These are phyloP conservation scores for Eupleurogrammus muticus DNA, from an alignment of 2,797 vertebrate species.

Conservation along the genomic window DNA sequence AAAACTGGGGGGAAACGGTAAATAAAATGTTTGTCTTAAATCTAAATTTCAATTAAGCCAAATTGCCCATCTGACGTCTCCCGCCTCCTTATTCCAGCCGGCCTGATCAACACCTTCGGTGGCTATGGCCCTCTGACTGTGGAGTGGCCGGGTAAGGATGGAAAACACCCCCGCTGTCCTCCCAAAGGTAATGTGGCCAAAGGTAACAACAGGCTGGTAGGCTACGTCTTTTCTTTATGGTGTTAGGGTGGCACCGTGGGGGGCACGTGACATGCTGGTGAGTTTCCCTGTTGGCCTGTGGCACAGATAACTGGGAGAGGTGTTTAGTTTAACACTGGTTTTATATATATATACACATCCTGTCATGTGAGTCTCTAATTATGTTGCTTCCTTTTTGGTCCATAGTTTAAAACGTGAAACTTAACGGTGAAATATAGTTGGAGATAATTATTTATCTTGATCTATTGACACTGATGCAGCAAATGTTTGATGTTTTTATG, in stretches of 20 bases:
- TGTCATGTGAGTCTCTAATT: neutral
- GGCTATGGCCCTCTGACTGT: slow-evolving; percentile 96
- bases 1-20: too few relatives aligned
- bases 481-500: too few relatives aligned
- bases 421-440: neutral
- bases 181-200: slow-evolving; percentile 99
- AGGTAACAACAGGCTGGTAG: slow-evolving; percentile 96
- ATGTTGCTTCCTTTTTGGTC: neutral
- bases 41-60: too few relatives aligned
- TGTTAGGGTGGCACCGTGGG: slow-evolving; percentile 72
- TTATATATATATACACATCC: too few relatives aligned
- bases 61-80: neutral
- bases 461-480: too few relatives aligned
- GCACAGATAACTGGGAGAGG: slow-evolving; percentile 1
- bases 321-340: neutral
- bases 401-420: neutral
- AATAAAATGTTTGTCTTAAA: too few relatives aligned
- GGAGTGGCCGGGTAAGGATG: slow-evolving; percentile 99
- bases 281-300: slow-evolving; percentile 14
- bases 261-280: slow-evolving; percentile 60
- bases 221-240: slow-evolving; percentile 68
- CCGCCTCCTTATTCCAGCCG: slow-evolving; percentile 81
- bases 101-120: slow-evolving; percentile 96
- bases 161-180: slow-evolving; percentile 99
- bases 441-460: too few relatives aligned